Percentiles rank a stretch among this genome's conserved stretches.
These are phyloP conservation scores for Sminthopsis crassicaudata DNA, from an alignment of 2,113 vertebrate genomes.

Conservation along the genomic window DNA sequence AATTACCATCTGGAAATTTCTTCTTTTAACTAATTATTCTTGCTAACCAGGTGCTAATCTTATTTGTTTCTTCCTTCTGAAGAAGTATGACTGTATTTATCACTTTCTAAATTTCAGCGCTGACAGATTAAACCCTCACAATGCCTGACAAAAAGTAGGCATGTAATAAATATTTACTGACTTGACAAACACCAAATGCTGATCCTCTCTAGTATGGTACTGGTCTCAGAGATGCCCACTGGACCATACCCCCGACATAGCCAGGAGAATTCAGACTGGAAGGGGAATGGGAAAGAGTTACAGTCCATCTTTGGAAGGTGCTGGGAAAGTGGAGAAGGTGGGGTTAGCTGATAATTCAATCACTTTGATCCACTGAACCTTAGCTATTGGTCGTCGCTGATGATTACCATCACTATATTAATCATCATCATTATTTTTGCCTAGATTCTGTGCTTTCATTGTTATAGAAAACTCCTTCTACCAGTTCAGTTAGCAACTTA, in stretches of 20 bases:
- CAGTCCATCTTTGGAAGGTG: neutral
- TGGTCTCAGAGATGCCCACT: neutral
- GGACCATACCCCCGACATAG: neutral
- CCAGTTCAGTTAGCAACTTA: neutral
- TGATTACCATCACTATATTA: neutral
- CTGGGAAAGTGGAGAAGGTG: neutral
- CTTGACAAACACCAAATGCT: neutral
- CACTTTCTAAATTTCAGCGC: neutral
- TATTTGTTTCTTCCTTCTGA: neutral
- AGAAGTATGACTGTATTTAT: neutral
- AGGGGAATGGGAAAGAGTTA: neutral
- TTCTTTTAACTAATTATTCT: slow-evolving; percentile 1
- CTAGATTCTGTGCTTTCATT: neutral
- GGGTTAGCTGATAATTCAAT: neutral
- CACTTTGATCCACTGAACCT: neutral
- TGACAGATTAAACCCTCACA: neutral
- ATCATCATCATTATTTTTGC: neutral
- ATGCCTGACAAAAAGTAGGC: neutral
- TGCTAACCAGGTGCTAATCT: neutral
- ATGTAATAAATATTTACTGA: neutral
- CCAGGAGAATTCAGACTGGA: neutral
- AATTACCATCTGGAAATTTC: neutral
- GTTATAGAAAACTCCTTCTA: neutral
- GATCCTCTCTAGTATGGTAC: neutral
- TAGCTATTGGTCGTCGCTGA: neutral